phyloP scores from a whole-genome alignment of 2,888 invertebrate species.

The Sepioteuthis lessoniana region DNA sequence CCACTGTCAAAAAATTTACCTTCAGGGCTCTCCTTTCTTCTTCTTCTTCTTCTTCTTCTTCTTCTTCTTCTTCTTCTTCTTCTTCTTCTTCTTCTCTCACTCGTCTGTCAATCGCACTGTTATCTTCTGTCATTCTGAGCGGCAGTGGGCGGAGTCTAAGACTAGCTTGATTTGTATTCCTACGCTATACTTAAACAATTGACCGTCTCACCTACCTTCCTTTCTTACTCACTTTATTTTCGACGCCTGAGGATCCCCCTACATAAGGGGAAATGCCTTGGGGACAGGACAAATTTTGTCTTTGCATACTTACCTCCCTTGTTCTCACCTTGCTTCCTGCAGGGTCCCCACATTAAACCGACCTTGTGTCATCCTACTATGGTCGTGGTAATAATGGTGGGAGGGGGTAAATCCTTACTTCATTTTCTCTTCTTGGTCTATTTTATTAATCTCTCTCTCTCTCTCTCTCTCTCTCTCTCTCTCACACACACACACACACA shows the following conservation, averaged over 20 bases:
- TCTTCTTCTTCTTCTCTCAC: not conserved
- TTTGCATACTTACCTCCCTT: no score
- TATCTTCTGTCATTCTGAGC: constrained; percentile 10
- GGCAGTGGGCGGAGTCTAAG: not conserved
- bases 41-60: not conserved
- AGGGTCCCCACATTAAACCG: no score
- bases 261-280: no score
- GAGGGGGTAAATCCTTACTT: no score
- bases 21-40: not conserved
- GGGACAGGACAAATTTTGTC: no score
- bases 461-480: not conserved
- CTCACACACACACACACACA: no score
- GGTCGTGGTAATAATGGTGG: no score
- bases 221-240: not conserved
- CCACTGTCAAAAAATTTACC: no score
- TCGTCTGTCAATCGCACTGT: not conserved
- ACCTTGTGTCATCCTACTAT: no score
- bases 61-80: not conserved
- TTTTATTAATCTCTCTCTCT: not conserved
- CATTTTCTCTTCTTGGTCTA: no score
- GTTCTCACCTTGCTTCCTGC: no score
- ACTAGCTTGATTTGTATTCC: not conserved
- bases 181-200: constrained; percentile 17
- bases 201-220: not conserved
- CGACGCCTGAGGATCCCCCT: no score